Evolutionary conservation across 2,888 invertebrate genomes (phyloP).

Genomic region (Eremobia ochroleuca): DNA sequence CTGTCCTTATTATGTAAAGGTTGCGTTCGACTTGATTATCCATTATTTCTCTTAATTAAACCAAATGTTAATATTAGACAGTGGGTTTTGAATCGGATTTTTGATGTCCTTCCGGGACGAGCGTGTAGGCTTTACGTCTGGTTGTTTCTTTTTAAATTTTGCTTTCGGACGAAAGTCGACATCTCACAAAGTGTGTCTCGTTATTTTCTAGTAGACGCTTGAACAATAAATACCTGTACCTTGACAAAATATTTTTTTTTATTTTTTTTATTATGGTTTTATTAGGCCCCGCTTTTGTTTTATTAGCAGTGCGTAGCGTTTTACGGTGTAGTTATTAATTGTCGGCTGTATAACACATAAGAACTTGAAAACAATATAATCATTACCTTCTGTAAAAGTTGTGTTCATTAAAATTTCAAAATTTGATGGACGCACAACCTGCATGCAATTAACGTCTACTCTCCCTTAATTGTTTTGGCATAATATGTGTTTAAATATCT

Average conservation of each 20-base stretch:
- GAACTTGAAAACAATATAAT: conserved; percentile 1
- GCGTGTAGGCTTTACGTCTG: conserved; percentile 78
- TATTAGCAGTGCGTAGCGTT: conserved; percentile 20
- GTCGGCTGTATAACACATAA: conserved; percentile 8
- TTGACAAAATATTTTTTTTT: conserved; percentile 79
- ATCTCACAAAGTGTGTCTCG: conserved; percentile 84
- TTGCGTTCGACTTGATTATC: conserved; percentile 64
- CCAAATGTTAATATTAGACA: conserved; percentile 80
- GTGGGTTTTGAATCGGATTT: conserved; percentile 77
- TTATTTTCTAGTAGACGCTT: conserved; percentile 88
- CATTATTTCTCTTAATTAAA: conserved; percentile 74
- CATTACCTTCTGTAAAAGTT: not conserved
- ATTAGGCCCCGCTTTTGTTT: conserved; percentile 41
- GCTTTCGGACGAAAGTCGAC: conserved; percentile 79
- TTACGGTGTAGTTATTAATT: conserved; percentile 17
- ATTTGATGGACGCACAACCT: not conserved
- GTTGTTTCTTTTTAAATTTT: conserved; percentile 82
- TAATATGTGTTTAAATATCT: conserved; percentile 8
- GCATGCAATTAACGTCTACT: not conserved
- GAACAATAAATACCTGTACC: conserved; percentile 90
- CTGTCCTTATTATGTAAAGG: conserved; percentile 25
- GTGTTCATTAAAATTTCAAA: not conserved
- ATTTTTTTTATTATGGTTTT: conserved; percentile 49
- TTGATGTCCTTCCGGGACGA: conserved; percentile 76
- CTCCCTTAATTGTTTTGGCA: conserved; percentile 17